Evolutionary conservation across 1,140 invertebrate species (phyloP), one percentile per base, ranked within the genome.

Genomic region (Dinoponera quadriceps): DNA sequence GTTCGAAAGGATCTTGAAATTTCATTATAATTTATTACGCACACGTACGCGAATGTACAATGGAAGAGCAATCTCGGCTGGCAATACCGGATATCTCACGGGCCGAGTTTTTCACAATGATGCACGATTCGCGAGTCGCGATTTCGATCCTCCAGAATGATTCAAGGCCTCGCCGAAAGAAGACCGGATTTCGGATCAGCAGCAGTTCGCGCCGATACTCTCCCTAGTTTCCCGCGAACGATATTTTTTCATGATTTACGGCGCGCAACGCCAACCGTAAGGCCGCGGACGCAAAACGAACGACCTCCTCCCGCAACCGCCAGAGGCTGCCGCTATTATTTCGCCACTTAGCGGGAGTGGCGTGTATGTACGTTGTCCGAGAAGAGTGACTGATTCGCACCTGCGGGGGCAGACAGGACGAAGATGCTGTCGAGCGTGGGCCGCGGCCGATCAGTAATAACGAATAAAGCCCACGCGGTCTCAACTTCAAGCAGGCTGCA

Each of bases 381-480:
- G 78, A 33, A 63, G 65, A 80, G 51, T 71, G 65, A 80, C 65
- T 71, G 75, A 80, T 80, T 71, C 75, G 85, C 73, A 69, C 63
- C 77, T 77, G 83, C 69, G 85, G 63, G 84, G 90, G 85, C 89
- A 86, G 80, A 84, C 74, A 82, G 80, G 82, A 90, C 69, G 80
- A 80, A 83, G 80, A 74, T 54, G 74, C 72, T 22, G 59, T 51
- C 49, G 29, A 44, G 55, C 85, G 88, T 89, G 69, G 88, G 85
- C 44, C 51, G 80, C 2, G 2, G 14, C 74, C 75, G 84, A 89
- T 88, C 85, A 48, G 71, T 71, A 90, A 90, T 88, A 88, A 88
- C 84, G 78, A 78, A 83, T 80, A 59, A 84, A 85, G 65, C 88
- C 89, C 89, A 90, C 89, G 88, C 87, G 51, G 63, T n/a, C 5